These are phyloP conservation scores for Kobus ellipsiprymnus DNA, from an alignment of 2,113 vertebrate species.

Conservation along the genomic window DNA sequence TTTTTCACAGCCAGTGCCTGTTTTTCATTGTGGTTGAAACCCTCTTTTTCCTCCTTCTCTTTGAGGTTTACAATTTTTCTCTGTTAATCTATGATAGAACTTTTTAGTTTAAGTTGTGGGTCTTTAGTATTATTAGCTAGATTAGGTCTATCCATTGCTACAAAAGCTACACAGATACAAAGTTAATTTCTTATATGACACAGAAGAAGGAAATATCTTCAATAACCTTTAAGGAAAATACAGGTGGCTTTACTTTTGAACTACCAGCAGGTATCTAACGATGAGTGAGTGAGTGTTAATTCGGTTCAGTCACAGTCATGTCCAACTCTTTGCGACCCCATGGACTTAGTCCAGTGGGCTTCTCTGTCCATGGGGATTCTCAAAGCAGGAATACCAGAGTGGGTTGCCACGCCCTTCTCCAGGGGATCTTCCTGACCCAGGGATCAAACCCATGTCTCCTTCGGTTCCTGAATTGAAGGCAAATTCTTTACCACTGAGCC, in stretches of 20 bases:
- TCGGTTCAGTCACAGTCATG: background rate
- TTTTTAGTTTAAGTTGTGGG: background rate
- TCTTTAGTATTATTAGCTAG: background rate
- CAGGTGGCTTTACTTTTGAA: background rate
- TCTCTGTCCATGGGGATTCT: background rate
- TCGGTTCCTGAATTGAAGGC: background rate
- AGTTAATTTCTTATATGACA: background rate
- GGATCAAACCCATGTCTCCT: background rate
- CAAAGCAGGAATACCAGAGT: background rate
- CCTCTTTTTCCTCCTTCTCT: conserved; percentile 15
- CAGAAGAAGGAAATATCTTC: background rate
- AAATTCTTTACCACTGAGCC: background rate
- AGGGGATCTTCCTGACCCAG: background rate
- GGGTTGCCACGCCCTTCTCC: rapidly evolving
- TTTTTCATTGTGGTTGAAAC: conserved; percentile 7
- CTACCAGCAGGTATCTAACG: background rate
- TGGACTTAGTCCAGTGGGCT: background rate
- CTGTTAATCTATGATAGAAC: background rate
- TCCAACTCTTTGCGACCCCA: background rate
- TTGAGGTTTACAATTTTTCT: background rate
- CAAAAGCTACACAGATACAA: background rate
- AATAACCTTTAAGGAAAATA: background rate
- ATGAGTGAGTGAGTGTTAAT: background rate
- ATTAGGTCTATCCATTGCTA: background rate
- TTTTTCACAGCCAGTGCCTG: conserved; percentile 8